Evolutionary conservation across 2,888 invertebrate genomes (phyloP).

Genomic region (Caenorhabditis sulstoni): DNA sequence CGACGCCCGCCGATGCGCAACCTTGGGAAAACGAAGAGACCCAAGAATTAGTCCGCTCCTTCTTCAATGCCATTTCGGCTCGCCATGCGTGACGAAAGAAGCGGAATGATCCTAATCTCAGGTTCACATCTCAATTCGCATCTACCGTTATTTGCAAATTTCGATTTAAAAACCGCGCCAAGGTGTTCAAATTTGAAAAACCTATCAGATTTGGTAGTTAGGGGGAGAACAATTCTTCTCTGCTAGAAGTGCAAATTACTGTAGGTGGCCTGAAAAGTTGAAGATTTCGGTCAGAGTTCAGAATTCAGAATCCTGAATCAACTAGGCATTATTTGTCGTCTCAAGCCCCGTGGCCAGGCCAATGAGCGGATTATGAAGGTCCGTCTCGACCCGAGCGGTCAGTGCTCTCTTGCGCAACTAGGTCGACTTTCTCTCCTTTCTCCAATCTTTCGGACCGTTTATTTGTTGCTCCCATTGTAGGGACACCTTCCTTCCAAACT

Average conservation of each 20-base stretch:
- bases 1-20: slow-evolving; percentile 24
- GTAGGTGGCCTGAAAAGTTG: too few relatives aligned
- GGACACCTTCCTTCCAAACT: not conserved
- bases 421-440: not conserved
- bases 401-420: not conserved
- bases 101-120: slow-evolving; percentile 33
- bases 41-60: slow-evolving; percentile 7
- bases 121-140: slow-evolving; percentile 49
- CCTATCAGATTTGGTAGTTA: too few relatives aligned
- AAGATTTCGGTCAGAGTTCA: too few relatives aligned
- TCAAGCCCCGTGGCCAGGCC: not conserved
- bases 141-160: slow-evolving; percentile 39
- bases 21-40: slow-evolving; percentile 24
- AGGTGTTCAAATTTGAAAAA: not conserved
- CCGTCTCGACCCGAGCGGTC: not conserved
- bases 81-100: slow-evolving; percentile 43
- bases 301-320: too few relatives aligned
- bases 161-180: not conserved
- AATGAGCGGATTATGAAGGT: not conserved
- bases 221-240: too few relatives aligned
- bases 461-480: slow-evolving; percentile 13
- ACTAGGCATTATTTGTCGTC: too few relatives aligned
- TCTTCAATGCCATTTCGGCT: slow-evolving; percentile 43
- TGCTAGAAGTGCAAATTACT: too few relatives aligned
- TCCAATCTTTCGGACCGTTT: not conserved